These are phyloP conservation scores for Gadopsis marmoratus DNA, from an alignment of 2,797 vertebrate species.

Conservation along the genomic window DNA sequence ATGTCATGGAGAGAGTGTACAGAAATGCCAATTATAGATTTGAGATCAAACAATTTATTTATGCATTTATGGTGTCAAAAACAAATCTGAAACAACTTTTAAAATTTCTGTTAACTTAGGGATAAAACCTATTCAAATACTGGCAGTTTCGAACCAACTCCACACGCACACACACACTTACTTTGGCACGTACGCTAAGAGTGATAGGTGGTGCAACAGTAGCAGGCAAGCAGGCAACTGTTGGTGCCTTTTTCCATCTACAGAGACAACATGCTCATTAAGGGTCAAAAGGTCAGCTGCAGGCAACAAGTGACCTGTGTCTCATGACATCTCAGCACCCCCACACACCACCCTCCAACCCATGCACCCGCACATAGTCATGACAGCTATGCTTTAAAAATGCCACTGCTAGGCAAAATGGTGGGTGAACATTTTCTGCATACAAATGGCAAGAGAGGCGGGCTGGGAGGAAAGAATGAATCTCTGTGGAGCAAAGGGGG, in stretches of 20 bases:
- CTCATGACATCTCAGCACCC: slow-evolving; percentile 50
- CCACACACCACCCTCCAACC: slow-evolving; percentile 16
- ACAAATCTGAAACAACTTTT: background rate
- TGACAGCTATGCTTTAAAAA: slow-evolving; percentile 46
- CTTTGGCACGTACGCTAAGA: slow-evolving; percentile 27
- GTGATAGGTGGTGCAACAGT: slow-evolving; percentile 24
- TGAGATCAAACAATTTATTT: background rate
- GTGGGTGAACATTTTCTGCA: slow-evolving; percentile 33
- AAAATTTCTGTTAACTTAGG: background rate
- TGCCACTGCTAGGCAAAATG: slow-evolving; percentile 38
- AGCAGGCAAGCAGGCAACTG: slow-evolving; percentile 2
- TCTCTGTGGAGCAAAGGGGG: background rate
- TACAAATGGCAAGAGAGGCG: slow-evolving; percentile 23
- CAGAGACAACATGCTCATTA: slow-evolving; percentile 60
- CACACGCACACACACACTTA: slow-evolving; percentile 41
- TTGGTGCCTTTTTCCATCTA: slow-evolving; percentile 49
- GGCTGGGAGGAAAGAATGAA: slow-evolving; percentile 20
- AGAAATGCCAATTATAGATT: too few species aligned
- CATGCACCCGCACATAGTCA: slow-evolving; percentile 4
- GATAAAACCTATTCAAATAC: background rate
- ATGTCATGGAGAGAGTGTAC: background rate
- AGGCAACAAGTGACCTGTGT: slow-evolving; percentile 65
- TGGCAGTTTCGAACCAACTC: background rate
- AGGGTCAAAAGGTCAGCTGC: slow-evolving; percentile 64
- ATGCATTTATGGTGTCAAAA: background rate